A percentile compares a stretch with the other conserved stretches of the same genome.
These are phyloP conservation scores for Pogonocherus hispidulus DNA, from an alignment of 2,888 invertebrate genomes.

Conservation along the genomic window DNA sequence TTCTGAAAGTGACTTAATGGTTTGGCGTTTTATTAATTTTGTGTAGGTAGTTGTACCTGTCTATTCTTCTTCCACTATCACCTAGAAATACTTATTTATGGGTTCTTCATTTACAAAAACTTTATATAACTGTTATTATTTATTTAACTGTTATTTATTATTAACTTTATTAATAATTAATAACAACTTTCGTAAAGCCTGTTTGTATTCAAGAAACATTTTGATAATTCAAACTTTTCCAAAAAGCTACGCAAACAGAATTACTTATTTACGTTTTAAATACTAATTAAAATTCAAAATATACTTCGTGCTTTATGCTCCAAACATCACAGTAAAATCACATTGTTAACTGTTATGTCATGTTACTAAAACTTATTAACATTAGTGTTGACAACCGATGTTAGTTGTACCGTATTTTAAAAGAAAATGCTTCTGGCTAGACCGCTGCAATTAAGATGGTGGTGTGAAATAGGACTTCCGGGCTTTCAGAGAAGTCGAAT, in stretches of 20 bases:
- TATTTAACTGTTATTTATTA: too few species aligned
- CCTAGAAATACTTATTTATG: too few species aligned
- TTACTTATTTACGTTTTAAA: conserved; percentile 18
- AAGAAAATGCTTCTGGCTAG: conserved; percentile 2
- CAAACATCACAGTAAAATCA: conserved; percentile 23
- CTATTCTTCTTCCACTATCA: too few species aligned
- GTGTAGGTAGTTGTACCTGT: too few species aligned
- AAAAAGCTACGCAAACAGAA: conserved; percentile 23
- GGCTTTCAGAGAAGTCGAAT: neutral
- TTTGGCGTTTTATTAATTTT: too few species aligned
- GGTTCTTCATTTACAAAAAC: too few species aligned
- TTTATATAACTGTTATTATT: too few species aligned
- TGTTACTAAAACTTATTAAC: conserved; percentile 28
- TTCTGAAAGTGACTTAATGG: too few species aligned
- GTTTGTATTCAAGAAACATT: neutral
- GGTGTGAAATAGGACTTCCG: conserved; percentile 28
- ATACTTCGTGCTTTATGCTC: conserved; percentile 10
- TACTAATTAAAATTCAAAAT: conserved; percentile 29
- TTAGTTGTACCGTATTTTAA: conserved; percentile 16
- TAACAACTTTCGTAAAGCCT: too few species aligned
- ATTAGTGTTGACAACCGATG: conserved; percentile 14
- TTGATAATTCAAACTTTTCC: conserved; percentile 17
- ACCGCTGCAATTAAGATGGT: conserved; percentile 17
- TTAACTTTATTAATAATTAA: too few species aligned
- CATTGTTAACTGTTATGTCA: conserved; percentile 22